phyloP scores from a whole-genome alignment of 2,797 vertebrate species.

The Oreortyx pictus region DNA sequence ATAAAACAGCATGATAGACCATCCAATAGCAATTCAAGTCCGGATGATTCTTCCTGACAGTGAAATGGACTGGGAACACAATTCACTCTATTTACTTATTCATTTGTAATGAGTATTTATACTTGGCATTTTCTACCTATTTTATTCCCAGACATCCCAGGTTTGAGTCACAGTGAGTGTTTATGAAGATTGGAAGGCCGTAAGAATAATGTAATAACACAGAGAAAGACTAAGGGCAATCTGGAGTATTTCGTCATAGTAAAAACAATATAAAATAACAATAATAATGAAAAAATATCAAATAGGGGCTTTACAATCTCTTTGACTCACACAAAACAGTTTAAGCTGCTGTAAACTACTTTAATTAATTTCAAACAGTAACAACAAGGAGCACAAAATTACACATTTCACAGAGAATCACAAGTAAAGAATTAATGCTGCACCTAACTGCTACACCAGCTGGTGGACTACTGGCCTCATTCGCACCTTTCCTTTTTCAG shows the following conservation, averaged over 20 bases:
- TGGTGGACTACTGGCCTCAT: neutral
- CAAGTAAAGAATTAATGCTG: neutral
- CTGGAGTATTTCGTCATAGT: neutral
- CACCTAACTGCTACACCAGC: neutral
- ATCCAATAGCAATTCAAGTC: conserved; percentile 27
- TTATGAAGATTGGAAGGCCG: neutral
- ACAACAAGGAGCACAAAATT: neutral
- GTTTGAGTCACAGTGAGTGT: neutral
- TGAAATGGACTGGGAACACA: neutral
- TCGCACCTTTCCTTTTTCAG: neutral
- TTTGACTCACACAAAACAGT: neutral
- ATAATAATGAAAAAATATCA: neutral
- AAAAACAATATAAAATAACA: neutral
- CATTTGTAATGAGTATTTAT: neutral
- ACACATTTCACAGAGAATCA: accelerated
- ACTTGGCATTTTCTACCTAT: neutral
- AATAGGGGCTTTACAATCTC: neutral
- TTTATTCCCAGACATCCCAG: neutral
- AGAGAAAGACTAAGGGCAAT: neutral
- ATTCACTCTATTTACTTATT: neutral
- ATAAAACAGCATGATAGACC: conserved; percentile 1
- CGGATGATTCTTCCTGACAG: conserved; percentile 27
- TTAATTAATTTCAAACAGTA: neutral
- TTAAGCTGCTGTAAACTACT: neutral
- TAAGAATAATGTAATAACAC: neutral